phyloP scores from a whole-genome alignment of 2,888 invertebrate genomes.

The Sphecodes monilicornis region DNA sequence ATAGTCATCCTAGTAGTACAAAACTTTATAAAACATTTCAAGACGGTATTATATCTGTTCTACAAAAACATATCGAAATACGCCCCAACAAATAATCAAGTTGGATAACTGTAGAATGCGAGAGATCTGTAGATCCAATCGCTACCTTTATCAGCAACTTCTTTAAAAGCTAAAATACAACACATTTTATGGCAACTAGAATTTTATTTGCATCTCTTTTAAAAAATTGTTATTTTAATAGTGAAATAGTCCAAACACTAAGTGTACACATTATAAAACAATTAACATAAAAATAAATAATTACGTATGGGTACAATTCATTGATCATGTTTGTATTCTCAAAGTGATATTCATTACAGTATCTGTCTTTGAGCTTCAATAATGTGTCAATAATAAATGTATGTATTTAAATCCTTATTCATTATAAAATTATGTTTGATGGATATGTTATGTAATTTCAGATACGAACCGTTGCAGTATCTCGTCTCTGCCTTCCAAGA shows the following conservation, averaged over 20 bases:
- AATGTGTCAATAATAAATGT: constrained; percentile 16
- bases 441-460: constrained; percentile 40
- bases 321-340: constrained; percentile 4
- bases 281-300: constrained; percentile 5
- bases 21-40: constrained; percentile 9
- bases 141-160: constrained; percentile 60
- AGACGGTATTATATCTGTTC: constrained; percentile 9
- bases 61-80: constrained; percentile 3
- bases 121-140: constrained; percentile 51
- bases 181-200: constrained; percentile 25
- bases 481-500: constrained; percentile 68
- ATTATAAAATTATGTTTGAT: constrained; percentile 22
- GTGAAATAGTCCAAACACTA: background rate
- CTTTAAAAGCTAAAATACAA: constrained; percentile 58
- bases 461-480: constrained; percentile 63
- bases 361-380: constrained; percentile 8
- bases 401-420: constrained; percentile 23
- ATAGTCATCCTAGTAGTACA: background rate
- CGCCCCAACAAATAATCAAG: constrained; percentile 24
- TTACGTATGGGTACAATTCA: background rate
- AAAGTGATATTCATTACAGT: constrained; percentile 1
- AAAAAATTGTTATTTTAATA: constrained; percentile 27
- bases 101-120: constrained; percentile 29
- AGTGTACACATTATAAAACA: constrained; percentile 15
- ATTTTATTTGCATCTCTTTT: constrained; percentile 13